A percentile compares a stretch with the other conserved stretches of the same genome.
These are phyloP conservation scores for Chamaetylas fuelleborni DNA, from an alignment of 2,113 vertebrate genomes.

Conservation along the genomic window DNA sequence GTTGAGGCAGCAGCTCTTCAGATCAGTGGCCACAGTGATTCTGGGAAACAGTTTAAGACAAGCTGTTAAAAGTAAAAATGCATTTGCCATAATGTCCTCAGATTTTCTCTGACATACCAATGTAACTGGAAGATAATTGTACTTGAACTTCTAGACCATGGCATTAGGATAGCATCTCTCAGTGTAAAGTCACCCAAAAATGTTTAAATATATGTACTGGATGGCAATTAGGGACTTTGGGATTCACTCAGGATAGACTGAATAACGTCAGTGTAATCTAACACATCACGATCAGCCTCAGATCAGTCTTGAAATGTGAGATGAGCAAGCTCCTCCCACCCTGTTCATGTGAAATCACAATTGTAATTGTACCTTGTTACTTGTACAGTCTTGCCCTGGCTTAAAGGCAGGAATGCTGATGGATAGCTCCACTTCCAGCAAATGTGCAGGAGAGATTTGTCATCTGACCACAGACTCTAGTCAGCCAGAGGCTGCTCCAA, in stretches of 20 bases:
- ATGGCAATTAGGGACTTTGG: neutral
- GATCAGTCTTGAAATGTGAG: neutral
- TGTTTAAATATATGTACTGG: neutral
- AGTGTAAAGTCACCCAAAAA: neutral
- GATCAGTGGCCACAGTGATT: neutral
- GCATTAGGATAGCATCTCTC: neutral
- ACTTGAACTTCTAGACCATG: neutral
- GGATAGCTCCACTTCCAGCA: neutral
- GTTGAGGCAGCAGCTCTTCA: neutral
- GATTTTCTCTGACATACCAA: neutral
- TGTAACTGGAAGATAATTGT: neutral
- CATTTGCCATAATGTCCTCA: neutral
- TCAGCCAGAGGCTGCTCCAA: neutral
- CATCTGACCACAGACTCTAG: neutral
- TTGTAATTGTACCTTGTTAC: neutral
- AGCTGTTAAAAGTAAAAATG: neutral
- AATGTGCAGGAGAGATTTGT: neutral
- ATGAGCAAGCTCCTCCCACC: neutral
- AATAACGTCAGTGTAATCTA: neutral
- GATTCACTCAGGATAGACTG: neutral
- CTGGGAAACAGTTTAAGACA: neutral
- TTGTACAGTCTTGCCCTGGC: neutral
- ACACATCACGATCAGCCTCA: neutral
- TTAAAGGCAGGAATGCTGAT: neutral
- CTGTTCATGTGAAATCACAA: neutral